Percentiles rank a stretch among this genome's conserved stretches.
phyloP scores from a whole-genome alignment of 2,888 invertebrate genomes.

The Tetrapedia diversipes region DNA sequence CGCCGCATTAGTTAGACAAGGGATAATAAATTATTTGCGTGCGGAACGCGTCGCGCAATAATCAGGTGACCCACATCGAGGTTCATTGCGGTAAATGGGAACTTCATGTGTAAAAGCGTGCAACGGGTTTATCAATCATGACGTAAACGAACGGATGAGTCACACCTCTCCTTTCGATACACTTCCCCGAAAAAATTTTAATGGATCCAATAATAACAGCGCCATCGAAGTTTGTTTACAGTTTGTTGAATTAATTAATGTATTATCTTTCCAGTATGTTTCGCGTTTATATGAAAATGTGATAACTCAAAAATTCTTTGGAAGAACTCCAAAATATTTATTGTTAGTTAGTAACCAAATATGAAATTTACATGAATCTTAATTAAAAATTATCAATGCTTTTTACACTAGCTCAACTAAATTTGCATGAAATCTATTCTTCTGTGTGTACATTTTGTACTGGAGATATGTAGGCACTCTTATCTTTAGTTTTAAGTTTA shows the following conservation, averaged over 20 bases:
- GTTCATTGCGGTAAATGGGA: slow-evolving; percentile 28
- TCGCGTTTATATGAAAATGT: too few relatives aligned
- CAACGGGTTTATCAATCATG: slow-evolving; percentile 22
- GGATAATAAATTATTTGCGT: slow-evolving; percentile 42
- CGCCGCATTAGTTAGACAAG: neutral
- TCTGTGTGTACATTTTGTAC: too few relatives aligned
- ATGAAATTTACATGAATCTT: too few relatives aligned
- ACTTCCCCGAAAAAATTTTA: slow-evolving; percentile 1
- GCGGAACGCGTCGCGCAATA: slow-evolving; percentile 11
- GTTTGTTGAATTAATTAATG: neutral
- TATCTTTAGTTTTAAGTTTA: neutral
- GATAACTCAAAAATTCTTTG: neutral
- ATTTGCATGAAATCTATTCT: too few relatives aligned
- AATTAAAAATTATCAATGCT: too few relatives aligned
- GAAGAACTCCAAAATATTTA: neutral
- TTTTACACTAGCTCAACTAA: too few relatives aligned
- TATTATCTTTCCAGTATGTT: too few relatives aligned
- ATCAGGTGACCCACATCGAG: slow-evolving; percentile 38
- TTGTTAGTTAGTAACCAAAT: too few relatives aligned
- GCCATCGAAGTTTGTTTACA: neutral
- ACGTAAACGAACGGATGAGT: slow-evolving; percentile 44
- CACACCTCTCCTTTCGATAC: slow-evolving; percentile 78
- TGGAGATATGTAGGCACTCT: neutral
- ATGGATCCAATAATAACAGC: too few relatives aligned
- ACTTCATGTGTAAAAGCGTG: slow-evolving; percentile 10